A percentile compares a stretch with the other conserved stretches of the same genome.
These are phyloP conservation scores for Chirona hameri DNA, from an alignment of 2,888 invertebrate species.

Conservation along the genomic window DNA sequence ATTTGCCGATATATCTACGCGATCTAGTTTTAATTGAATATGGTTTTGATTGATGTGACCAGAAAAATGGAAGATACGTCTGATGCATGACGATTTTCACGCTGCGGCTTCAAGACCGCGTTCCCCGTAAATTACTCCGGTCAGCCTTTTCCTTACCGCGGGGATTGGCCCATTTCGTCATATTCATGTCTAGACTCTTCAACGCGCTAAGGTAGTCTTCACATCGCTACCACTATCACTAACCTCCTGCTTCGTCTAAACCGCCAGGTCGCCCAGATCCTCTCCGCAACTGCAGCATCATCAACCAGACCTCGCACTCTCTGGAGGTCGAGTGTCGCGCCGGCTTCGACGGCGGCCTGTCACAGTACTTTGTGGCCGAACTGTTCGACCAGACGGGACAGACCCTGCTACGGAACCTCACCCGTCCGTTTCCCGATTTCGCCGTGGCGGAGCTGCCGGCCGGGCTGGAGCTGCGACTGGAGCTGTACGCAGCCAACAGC, in stretches of 20 bases:
- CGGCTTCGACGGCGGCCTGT: slow-evolving; percentile 34
- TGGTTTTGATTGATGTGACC: too few relatives aligned
- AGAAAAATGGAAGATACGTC: too few relatives aligned
- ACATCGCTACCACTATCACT: neutral
- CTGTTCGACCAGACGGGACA: slow-evolving; percentile 11
- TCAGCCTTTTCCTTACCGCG: neutral
- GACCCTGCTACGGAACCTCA: neutral
- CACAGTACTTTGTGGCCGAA: slow-evolving; percentile 33
- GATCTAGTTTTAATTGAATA: too few relatives aligned
- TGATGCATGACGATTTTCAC: too few relatives aligned
- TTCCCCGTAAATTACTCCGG: neutral
- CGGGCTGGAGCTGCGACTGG: neutral
- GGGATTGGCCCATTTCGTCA: neutral
- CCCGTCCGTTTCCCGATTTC: neutral
- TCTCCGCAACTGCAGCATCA: slow-evolving; percentile 28
- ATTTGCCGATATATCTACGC: too few relatives aligned
- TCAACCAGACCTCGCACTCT: slow-evolving; percentile 31
- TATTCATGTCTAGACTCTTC: neutral
- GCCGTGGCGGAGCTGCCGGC: neutral
- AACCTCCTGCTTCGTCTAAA: neutral
- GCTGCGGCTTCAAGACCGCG: neutral
- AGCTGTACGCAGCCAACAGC: slow-evolving; percentile 13
- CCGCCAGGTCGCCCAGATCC: slow-evolving; percentile 32
- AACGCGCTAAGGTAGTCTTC: neutral
- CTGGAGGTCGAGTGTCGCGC: slow-evolving; percentile 31